Percentiles rank a stretch among this genome's conserved stretches.
phyloP scores from a whole-genome alignment of 1,140 invertebrate species.

The Nephotettix cincticeps region DNA sequence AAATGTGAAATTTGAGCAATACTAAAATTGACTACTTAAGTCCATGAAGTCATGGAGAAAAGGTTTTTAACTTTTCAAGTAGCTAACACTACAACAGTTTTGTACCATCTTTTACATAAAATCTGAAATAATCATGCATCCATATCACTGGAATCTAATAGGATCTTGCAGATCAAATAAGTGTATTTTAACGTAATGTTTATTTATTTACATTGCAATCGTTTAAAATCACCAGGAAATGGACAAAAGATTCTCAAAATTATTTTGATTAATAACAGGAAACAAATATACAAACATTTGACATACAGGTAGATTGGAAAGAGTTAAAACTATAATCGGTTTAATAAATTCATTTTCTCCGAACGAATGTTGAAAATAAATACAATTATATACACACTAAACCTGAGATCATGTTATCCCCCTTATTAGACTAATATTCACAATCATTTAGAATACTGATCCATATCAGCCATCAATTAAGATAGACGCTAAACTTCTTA shows the following conservation, averaged over 20 bases:
- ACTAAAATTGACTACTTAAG: slow-evolving; percentile 12
- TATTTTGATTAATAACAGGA: no score
- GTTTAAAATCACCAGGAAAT: no score
- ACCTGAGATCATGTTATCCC: neutral
- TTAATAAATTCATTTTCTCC: neutral
- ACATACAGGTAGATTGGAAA: no score
- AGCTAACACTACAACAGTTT: neutral
- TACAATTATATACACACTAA: neutral
- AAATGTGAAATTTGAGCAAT: slow-evolving; percentile 6
- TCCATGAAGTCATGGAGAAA: neutral
- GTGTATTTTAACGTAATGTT: no score
- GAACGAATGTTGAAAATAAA: neutral
- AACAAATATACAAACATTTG: no score
- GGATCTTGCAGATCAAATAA: no score
- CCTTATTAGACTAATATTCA: neutral
- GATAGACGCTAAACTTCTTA: slow-evolving; percentile 2
- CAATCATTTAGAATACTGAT: slow-evolving; percentile 5
- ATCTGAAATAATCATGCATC: no score
- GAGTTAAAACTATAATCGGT: no score
- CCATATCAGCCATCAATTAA: neutral
- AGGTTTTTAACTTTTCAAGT: no score
- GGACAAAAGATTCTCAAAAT: no score
- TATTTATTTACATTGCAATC: no score
- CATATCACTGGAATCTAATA: no score
- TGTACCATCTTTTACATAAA: neutral